Evolutionary conservation across 1,140 invertebrate species (phyloP).

Genomic region (Caenorhabditis elegans): WBcel235 BX284604.4:13431501-13432000

Average conservation of each 20-base stretch:
- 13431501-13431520: too few relatives aligned
- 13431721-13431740: too few relatives aligned
- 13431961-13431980: not conserved
- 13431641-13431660: not conserved
- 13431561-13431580: too few relatives aligned
- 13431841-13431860: not conserved
- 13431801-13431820: too few relatives aligned
- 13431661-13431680: not conserved
- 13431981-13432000: not conserved
- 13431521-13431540: too few relatives aligned
- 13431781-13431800: too few relatives aligned
- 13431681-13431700: not conserved
- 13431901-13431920: not conserved
- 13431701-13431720: not conserved
- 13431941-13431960: not conserved
- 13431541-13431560: too few relatives aligned
- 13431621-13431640: not conserved
- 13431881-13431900: not conserved
- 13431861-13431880: not conserved
- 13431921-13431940: not conserved
- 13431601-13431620: too few relatives aligned
- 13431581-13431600: too few relatives aligned
- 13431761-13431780: not conserved
- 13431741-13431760: not conserved
- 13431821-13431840: too few relatives aligned